Conservation (phyloP, 2,888 invertebrate species). For the Hypolimnas misippus region DNA sequence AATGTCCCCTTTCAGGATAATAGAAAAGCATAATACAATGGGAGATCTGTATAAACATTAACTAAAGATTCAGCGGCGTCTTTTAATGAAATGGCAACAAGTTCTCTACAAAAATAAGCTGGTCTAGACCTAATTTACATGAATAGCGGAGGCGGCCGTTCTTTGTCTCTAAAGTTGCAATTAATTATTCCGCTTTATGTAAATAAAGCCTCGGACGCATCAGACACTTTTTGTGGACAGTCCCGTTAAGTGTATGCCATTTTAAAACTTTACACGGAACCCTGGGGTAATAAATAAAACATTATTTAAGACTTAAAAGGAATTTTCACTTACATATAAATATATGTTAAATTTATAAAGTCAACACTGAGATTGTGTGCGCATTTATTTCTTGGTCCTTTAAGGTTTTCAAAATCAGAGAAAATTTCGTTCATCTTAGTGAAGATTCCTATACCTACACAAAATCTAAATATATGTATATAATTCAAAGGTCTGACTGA, state of each 20-base stretch:
- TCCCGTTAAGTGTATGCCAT: conserved; percentile 23
- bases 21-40: conserved; percentile 28
- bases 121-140: conserved; percentile 76
- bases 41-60: conserved; percentile 34
- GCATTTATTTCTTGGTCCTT: neutral
- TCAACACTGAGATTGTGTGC: neutral
- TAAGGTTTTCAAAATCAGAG: too few species aligned
- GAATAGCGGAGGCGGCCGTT: conserved; percentile 67
- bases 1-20: conserved; percentile 23
- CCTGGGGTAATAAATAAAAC: conserved; percentile 27
- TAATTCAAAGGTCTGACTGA: too few species aligned
- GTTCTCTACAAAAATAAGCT: conserved; percentile 46
- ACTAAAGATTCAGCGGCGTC: conserved; percentile 25
- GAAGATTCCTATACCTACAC: too few species aligned
- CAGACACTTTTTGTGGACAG: conserved; percentile 47
- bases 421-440: too few species aligned
- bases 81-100: conserved; percentile 32
- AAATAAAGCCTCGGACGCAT: conserved; percentile 66
- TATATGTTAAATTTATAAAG: neutral
- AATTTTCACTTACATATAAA: neutral
- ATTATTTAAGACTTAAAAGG: conserved; percentile 18
- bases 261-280: conserved; percentile 24
- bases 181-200: conserved; percentile 82
- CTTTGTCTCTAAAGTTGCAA: conserved; percentile 79
- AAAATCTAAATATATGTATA: too few species aligned